Conservation (phyloP, 2,888 invertebrate genomes). For the Diarsia mendica region DNA sequence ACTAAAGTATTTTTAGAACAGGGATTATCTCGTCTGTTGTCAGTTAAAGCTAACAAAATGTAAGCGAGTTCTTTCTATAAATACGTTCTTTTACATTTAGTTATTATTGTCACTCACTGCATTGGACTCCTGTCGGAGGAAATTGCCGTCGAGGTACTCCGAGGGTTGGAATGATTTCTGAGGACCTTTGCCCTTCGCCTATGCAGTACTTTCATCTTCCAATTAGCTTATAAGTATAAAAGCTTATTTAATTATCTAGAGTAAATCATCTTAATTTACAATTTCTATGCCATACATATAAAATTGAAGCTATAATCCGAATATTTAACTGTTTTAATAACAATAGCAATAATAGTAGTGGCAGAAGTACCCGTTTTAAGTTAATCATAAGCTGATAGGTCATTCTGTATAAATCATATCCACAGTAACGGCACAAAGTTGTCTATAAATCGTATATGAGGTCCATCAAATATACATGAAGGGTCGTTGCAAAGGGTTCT, state of each 20-base stretch:
- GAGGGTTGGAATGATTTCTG: too few relatives aligned
- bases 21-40: slow-evolving; percentile 2
- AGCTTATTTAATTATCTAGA: background rate
- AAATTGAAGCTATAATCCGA: too few relatives aligned
- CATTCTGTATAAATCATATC: slow-evolving; percentile 32
- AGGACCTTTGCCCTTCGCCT: too few relatives aligned
- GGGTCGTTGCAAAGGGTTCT: slow-evolving; percentile 33
- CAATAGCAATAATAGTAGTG: background rate
- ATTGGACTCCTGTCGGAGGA: too few relatives aligned
- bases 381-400: slow-evolving; percentile 30
- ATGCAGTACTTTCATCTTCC: background rate
- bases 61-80: background rate
- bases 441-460: slow-evolving; percentile 44
- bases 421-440: slow-evolving; percentile 28
- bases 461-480: slow-evolving; percentile 52
- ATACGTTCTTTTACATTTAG: background rate
- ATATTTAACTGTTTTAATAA: background rate
- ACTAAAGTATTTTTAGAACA: slow-evolving; percentile 24
- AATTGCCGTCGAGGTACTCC: too few relatives aligned
- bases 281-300: background rate
- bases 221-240: background rate
- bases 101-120: too few relatives aligned
- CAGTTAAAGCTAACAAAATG: background rate
- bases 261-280: background rate
- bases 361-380: background rate